phyloP scores from a whole-genome alignment of 2,113 vertebrate genomes.

The Pogona vitticeps region DNA sequence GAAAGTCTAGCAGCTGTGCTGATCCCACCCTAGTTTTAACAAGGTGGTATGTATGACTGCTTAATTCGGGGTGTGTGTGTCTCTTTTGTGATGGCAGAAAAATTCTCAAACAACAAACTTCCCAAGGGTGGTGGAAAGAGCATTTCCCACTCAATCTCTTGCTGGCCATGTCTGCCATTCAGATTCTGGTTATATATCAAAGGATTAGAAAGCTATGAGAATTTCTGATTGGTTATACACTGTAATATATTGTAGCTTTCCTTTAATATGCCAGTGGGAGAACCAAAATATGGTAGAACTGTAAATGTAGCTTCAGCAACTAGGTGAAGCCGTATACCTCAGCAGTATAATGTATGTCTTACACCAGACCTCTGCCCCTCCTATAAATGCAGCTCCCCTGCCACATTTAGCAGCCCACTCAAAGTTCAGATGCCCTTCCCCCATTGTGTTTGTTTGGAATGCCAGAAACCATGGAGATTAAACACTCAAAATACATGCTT shows the following conservation, averaged over 20 bases:
- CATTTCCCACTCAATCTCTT: slow-evolving; percentile 64
- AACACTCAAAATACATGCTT: neutral
- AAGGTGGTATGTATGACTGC: neutral
- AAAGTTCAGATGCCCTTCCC: too few relatives aligned
- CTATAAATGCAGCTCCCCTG: neutral
- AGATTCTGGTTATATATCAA: slow-evolving; percentile 66
- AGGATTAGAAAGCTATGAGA: neutral
- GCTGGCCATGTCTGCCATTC: slow-evolving; percentile 66
- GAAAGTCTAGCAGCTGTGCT: slow-evolving; percentile 31
- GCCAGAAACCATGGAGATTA: neutral
- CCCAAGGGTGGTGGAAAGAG: slow-evolving; percentile 65
- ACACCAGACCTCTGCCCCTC: neutral
- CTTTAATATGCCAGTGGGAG: slow-evolving; percentile 9
- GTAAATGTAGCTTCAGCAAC: neutral
- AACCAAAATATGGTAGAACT: neutral
- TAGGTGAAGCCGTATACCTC: neutral
- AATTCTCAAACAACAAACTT: slow-evolving; percentile 60
- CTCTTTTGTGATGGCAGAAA: slow-evolving; percentile 55
- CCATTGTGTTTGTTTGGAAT: neutral
- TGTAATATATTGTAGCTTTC: neutral
- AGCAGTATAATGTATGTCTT: neutral
- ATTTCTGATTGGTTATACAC: neutral
- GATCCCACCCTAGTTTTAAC: neutral
- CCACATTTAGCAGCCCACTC: neutral
- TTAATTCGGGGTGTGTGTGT: neutral